phyloP scores from a whole-genome alignment of 1,140 invertebrate genomes.

The Stenopsyche tienmushanensis region DNA sequence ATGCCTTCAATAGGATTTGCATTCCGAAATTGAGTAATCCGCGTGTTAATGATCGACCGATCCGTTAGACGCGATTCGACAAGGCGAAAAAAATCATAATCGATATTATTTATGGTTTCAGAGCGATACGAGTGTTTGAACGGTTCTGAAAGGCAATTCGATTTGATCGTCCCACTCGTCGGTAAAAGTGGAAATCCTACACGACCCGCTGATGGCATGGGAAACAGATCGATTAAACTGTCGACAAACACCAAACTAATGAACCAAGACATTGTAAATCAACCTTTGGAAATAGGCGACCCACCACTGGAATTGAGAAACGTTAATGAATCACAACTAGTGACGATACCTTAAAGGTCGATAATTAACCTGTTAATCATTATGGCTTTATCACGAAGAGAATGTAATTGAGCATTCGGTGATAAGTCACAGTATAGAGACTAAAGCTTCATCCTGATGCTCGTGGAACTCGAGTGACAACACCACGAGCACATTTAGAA shows the following conservation, averaged over 20 bases:
- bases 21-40: too few species aligned
- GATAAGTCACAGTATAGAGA: too few species aligned
- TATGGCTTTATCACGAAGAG: conserved; percentile 23
- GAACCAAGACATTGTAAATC: conserved; percentile 32
- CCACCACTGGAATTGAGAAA: conserved; percentile 2
- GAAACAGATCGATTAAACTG: conserved; percentile 36
- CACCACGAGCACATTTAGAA: too few species aligned
- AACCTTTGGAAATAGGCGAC: conserved; percentile 9
- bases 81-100: too few species aligned
- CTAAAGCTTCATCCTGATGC: too few species aligned
- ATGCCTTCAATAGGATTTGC: too few species aligned
- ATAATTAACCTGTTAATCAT: conserved; percentile 25
- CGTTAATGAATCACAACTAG: conserved; percentile 17
- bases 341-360: conserved; percentile 11
- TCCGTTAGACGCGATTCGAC: too few species aligned
- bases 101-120: too few species aligned
- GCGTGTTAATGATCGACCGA: too few species aligned
- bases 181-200: conserved; percentile 13
- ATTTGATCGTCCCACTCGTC: conserved; percentile 20
- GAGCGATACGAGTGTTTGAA: too few species aligned
- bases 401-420: background rate
- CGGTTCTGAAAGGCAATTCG: conserved; percentile 6
- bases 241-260: conserved; percentile 34
- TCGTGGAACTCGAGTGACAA: too few species aligned
- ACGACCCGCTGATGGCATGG: conserved; percentile 26